Base-by-base conservation (phyloP, 2,797 vertebrate genomes). In the Ciconia nigra region DNA sequence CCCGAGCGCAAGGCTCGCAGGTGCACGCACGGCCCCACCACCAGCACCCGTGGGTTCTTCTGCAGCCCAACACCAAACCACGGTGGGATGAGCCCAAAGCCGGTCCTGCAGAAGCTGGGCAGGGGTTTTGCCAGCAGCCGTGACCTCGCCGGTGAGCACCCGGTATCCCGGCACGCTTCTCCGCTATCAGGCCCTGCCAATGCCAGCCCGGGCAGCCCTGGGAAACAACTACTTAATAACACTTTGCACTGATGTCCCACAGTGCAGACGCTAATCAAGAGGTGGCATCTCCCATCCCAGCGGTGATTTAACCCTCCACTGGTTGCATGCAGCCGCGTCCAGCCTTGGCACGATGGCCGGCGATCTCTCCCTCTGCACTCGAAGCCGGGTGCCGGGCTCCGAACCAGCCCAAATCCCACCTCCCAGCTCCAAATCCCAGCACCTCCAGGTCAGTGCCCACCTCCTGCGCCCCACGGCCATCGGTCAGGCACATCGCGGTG, bases 401-500 rank as follows among this genome's bases (percentile, higher is more conserved):
- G 2, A 47, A 41, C 19, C 35, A 7, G 49, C 61, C 49, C 70
- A 16, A 33, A 15, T 46, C 37, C 39, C 33, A 25, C 41, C 26
- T n/a, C 46, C 52, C 54, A 13, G 20, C 21, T n/a, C 46, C 52
- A 7, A 25, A n/a, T 19, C 44, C 51, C 7, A 1, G n/a, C 2
- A 5, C 42, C n/a, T 5, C 11, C 1, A 2, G 44, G 20, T 52
- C 4, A 1, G 15, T 6, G 31, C 51, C 31, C 33, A 54, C 22
- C 55, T 39, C 55, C 77, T 1, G 44, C 13, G 0, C 37, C 37
- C 46, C 49, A 16, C 9, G 2, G 72, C 55, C 66, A 13, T 2
- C 1, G 0, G 8, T 10, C 8, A 0, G 2, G 52, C 37, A 19
- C 37, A 24, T 9, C 0, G 4, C 0, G 1, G 66, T 41, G 73